phyloP scores from a whole-genome alignment of 2,113 vertebrate genomes.

The Lepus europaeus region DNA sequence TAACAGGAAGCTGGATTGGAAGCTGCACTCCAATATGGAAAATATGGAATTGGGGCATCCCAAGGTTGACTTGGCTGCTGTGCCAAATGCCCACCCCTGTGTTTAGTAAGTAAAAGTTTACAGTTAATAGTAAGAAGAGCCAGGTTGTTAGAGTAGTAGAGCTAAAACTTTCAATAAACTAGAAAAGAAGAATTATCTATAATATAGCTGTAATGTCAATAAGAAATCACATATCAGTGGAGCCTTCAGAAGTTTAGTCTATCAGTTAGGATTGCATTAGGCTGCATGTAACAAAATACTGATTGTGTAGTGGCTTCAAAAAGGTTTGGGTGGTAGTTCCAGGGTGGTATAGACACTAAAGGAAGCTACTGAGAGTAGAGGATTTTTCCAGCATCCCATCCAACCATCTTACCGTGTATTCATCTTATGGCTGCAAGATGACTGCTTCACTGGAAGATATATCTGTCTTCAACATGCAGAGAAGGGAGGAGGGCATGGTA shows the following conservation, averaged over 20 bases:
- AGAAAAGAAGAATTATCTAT: not conserved
- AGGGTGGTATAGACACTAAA: not conserved
- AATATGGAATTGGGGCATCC: no score
- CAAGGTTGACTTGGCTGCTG: no score
- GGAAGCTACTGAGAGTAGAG: accelerated
- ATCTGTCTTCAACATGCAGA: not conserved
- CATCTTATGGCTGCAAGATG: not conserved
- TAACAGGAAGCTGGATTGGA: no score
- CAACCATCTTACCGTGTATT: not conserved
- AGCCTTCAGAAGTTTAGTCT: not conserved
- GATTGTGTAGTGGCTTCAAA: not conserved
- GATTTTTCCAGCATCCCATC: not conserved
- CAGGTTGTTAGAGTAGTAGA: not conserved
- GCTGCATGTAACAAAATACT: not conserved
- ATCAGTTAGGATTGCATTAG: not conserved
- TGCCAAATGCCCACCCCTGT: no score
- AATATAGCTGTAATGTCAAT: not conserved
- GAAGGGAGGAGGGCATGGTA: not conserved
- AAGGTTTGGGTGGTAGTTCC: not conserved
- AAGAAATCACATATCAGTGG: not conserved
- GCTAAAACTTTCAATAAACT: not conserved
- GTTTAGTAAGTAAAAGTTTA: not conserved
- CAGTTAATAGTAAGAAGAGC: not conserved
- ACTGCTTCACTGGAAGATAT: not conserved
- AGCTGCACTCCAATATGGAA: no score